Percentiles rank a stretch among this genome's conserved stretches.
Evolutionary conservation across 2,888 invertebrate genomes (phyloP).

Genomic region (Tenthredo scrophulariae): DNA sequence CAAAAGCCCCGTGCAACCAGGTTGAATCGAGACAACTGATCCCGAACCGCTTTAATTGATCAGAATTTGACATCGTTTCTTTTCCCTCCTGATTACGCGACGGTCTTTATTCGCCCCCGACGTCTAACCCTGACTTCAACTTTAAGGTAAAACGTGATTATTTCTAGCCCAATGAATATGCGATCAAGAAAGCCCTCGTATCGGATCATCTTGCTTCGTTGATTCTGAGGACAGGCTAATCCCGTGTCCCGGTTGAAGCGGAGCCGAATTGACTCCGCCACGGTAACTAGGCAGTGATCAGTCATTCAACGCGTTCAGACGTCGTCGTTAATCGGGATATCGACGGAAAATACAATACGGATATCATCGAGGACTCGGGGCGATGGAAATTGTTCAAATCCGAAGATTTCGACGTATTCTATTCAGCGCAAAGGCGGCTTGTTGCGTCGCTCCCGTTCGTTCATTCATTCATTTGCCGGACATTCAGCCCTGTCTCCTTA

Average conservation of each 20-base stretch:
- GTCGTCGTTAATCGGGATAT: slow-evolving; percentile 13
- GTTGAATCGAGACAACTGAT: not conserved
- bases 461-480: slow-evolving; percentile 1
- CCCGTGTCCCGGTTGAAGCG: slow-evolving; percentile 63
- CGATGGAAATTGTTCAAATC: not conserved
- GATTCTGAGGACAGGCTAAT: slow-evolving; percentile 72
- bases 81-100: not conserved
- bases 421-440: not conserved
- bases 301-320: slow-evolving; percentile 56
- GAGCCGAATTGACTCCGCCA: slow-evolving; percentile 13
- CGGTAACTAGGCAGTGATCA: slow-evolving; percentile 62
- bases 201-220: slow-evolving; percentile 74
- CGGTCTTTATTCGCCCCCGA: not conserved
- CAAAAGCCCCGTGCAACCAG: not conserved
- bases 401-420: not conserved
- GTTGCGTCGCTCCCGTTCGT: not conserved
- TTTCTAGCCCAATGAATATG: slow-evolving; percentile 72
- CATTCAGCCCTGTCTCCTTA: not conserved
- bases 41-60: not conserved
- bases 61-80: not conserved
- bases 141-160: slow-evolving; percentile 65
- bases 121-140: not conserved
- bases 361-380: not conserved
- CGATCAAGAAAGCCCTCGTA: slow-evolving; percentile 72
- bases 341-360: not conserved